phyloP scores from a whole-genome alignment of 2,797 vertebrate species.

The Falco novaeseelandiae region DNA sequence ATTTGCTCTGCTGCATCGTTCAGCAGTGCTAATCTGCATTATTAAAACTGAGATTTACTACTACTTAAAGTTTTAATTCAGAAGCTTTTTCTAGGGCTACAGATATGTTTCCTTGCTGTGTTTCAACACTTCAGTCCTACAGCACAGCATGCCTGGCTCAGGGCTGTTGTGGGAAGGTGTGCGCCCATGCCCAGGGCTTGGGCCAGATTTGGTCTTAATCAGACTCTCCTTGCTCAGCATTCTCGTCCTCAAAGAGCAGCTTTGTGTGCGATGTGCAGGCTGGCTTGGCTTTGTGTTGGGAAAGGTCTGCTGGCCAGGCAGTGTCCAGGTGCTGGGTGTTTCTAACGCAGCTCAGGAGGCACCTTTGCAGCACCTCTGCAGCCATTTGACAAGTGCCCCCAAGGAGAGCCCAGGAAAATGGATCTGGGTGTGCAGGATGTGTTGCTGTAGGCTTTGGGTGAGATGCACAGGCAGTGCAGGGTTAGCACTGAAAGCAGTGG shows the following conservation, averaged over 20 bases:
- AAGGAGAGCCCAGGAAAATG: background rate
- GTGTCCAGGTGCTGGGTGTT: rapidly evolving
- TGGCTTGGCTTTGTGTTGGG: background rate
- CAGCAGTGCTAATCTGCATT: background rate
- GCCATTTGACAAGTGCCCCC: background rate
- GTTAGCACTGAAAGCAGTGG: background rate
- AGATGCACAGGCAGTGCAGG: background rate
- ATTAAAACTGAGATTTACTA: background rate
- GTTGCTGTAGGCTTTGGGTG: background rate
- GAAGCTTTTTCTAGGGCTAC: background rate
- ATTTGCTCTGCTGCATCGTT: background rate
- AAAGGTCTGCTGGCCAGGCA: background rate
- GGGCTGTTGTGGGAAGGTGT: background rate
- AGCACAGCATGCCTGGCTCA: background rate
- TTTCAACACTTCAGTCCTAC: background rate
- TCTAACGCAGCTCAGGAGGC: rapidly evolving
- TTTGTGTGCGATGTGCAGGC: rapidly evolving
- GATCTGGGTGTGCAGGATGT: background rate
- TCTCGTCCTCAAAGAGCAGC: background rate
- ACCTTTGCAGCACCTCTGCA: background rate
- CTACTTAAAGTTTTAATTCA: background rate
- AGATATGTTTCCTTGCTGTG: background rate
- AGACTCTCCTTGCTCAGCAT: rapidly evolving
- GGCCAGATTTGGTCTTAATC: background rate
- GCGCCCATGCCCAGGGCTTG: rapidly evolving